Conservation (phyloP, 2,888 invertebrate species). For the Calliopum simillimum region DNA sequence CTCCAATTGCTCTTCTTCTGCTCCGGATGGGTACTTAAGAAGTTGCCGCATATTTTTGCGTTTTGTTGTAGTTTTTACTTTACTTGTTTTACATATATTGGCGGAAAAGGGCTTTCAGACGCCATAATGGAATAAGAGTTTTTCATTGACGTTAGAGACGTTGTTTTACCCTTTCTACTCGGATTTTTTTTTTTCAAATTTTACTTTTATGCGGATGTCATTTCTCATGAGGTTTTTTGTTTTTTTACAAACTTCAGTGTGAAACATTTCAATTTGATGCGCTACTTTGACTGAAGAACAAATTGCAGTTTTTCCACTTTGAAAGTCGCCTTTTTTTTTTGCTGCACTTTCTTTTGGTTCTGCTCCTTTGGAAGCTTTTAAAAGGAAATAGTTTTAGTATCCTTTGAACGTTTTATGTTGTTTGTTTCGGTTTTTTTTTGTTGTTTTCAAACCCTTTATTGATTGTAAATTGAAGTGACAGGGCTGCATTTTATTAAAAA, state of each 20-base stretch:
- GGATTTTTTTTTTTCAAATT: slow-evolving; percentile 5
- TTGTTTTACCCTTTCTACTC: background rate
- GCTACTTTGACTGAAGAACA: background rate
- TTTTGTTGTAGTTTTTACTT: slow-evolving; percentile 9
- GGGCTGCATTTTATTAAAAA: background rate
- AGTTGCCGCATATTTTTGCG: slow-evolving; percentile 1
- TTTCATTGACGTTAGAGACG: background rate
- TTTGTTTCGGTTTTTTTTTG: background rate
- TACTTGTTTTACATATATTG: slow-evolving; percentile 15
- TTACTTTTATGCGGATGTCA: slow-evolving; percentile 27
- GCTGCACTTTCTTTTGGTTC: background rate
- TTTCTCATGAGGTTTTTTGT: background rate
- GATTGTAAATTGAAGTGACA: slow-evolving; percentile 4
- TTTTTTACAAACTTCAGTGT: slow-evolving; percentile 9
- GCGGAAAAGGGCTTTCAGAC: slow-evolving; percentile 17
- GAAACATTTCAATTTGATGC: slow-evolving; percentile 4
- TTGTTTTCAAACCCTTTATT: background rate
- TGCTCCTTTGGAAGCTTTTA: slow-evolving; percentile 7
- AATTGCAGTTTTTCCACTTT: slow-evolving; percentile 16
- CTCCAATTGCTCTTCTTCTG: background rate
- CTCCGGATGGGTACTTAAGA: slow-evolving; percentile 12
- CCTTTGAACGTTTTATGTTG: background rate
- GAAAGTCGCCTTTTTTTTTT: slow-evolving; percentile 7
- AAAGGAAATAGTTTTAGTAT: slow-evolving; percentile 5
- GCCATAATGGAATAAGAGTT: slow-evolving; percentile 3